Evolutionary conservation across 2,113 vertebrate species (phyloP).

Genomic region (Melanotaenia duboulayi): DNA sequence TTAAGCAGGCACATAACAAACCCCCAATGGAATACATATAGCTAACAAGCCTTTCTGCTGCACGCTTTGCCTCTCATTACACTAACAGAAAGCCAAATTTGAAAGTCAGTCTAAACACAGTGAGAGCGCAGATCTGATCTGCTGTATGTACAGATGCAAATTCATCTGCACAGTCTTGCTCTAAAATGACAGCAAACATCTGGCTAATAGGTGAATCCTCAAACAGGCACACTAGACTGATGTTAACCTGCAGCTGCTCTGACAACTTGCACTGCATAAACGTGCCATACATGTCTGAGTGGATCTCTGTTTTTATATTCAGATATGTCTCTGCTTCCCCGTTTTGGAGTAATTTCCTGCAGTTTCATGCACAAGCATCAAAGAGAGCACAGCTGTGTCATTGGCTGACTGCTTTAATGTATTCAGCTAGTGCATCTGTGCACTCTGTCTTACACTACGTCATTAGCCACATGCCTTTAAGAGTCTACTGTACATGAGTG

Average conservation of each 20-base stretch:
- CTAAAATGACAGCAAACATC: not conserved
- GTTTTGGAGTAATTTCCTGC: constrained; percentile 70
- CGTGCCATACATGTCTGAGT: constrained; percentile 37
- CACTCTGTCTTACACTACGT: constrained; percentile 55
- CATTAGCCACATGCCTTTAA: constrained; percentile 41
- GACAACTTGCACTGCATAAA: constrained; percentile 27
- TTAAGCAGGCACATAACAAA: constrained; percentile 28
- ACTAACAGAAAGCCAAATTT: not conserved
- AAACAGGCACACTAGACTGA: not conserved
- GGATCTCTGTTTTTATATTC: constrained; percentile 30
- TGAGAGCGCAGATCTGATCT: not conserved
- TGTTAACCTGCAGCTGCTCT: constrained; percentile 3
- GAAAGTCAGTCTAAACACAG: not conserved
- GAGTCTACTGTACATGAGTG: constrained; percentile 2
- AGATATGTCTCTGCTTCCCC: constrained; percentile 39
- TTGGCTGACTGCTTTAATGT: constrained; percentile 72
- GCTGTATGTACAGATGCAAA: not conserved
- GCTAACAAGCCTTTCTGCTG: constrained; percentile 39
- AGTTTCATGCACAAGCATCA: constrained; percentile 71
- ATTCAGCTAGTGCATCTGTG: constrained; percentile 71
- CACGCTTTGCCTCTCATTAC: constrained; percentile 28
- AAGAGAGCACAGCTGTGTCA: constrained; percentile 75
- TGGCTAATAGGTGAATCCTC: not conserved
- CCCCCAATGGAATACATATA: constrained; percentile 29
- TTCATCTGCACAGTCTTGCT: not conserved